Conservation (phyloP, 2,888 invertebrate genomes). For the Rotaria socialis region DNA sequence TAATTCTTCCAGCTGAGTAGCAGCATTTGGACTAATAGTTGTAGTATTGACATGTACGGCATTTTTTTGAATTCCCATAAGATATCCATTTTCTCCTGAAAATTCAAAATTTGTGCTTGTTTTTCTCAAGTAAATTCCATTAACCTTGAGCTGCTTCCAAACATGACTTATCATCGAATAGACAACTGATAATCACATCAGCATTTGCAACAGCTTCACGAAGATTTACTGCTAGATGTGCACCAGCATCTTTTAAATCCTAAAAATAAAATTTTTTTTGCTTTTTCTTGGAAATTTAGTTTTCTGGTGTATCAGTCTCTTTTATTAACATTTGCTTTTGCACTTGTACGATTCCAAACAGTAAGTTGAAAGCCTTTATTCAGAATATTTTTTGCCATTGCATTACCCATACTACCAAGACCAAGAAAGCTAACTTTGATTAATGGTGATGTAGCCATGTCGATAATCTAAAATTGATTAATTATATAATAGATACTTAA, state of each 20-base stretch:
- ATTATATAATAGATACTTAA: too few species aligned
- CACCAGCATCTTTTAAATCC: background rate
- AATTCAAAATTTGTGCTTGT: fast-evolving
- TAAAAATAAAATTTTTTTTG: background rate
- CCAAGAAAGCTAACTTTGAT: background rate
- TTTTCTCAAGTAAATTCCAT: background rate
- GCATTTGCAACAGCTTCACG: background rate
- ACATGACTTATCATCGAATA: constrained; percentile 21
- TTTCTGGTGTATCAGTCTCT: too few species aligned
- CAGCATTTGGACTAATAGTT: background rate
- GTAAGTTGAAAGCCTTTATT: constrained; percentile 23
- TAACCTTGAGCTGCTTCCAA: background rate
- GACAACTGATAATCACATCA: constrained; percentile 18
- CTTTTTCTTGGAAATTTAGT: too few species aligned
- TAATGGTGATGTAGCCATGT: background rate
- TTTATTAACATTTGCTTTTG: constrained; percentile 12
- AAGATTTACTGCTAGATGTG: background rate
- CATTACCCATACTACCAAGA: constrained; percentile 20
- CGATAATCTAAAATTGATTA: background rate
- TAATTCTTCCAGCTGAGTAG: background rate
- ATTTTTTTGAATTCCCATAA: background rate
- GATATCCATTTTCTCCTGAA: constrained; percentile 5
- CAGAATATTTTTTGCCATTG: background rate
- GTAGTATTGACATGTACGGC: constrained; percentile 10
- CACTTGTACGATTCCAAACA: background rate